Conservation (phyloP, 2,113 vertebrate genomes). For the Marcusenius ussheri region DNA sequence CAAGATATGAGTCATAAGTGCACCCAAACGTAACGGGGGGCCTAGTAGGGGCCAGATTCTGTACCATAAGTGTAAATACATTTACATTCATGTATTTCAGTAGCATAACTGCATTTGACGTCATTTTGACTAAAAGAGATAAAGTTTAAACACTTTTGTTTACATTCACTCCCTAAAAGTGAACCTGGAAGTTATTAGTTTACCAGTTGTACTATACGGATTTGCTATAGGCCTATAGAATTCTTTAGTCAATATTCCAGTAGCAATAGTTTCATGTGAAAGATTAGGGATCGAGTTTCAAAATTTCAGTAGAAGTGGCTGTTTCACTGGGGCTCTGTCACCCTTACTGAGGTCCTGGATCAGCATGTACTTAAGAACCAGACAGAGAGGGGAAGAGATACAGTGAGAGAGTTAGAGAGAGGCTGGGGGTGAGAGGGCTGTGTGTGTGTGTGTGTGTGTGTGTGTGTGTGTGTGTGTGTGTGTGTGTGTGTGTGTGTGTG, state of each 20-base stretch:
- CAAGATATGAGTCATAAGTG: background rate
- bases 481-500: background rate
- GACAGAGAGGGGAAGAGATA: background rate
- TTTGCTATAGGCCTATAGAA: background rate
- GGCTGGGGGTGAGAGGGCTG: background rate
- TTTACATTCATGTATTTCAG: background rate
- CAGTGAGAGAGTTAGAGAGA: constrained; percentile 5
- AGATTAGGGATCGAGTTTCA: background rate
- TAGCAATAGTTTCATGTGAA: background rate
- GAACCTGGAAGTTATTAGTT: background rate
- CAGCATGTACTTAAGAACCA: background rate
- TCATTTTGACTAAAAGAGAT: background rate
- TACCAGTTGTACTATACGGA: background rate
- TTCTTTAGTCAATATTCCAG: background rate
- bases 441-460: background rate
- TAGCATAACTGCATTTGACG: background rate
- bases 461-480: background rate
- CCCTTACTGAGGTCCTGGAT: no score
- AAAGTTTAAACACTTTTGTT: background rate
- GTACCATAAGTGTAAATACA: background rate
- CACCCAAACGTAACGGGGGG: background rate
- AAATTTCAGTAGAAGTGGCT: background rate
- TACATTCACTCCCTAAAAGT: background rate
- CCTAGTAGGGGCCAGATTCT: background rate
- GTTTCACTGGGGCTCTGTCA: background rate